These are phyloP conservation scores for Mastomys coucha DNA, from an alignment of 2,113 vertebrate species.

Conservation along the genomic window DNA sequence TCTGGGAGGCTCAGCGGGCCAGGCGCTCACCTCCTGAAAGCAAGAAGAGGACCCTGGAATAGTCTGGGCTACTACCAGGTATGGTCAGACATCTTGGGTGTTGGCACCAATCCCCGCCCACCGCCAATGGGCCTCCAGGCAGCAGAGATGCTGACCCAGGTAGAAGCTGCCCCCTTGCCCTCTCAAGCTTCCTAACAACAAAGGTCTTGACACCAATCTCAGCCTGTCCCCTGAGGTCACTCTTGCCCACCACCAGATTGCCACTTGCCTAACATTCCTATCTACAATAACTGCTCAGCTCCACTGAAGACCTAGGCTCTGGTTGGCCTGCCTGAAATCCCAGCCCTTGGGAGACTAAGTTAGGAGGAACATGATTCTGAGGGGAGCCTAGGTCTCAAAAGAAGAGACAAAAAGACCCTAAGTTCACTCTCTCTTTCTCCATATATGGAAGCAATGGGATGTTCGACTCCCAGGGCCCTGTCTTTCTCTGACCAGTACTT, in stretches of 20 bases:
- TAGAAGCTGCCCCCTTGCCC: not conserved
- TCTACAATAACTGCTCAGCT: not conserved
- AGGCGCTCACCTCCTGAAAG: slow-evolving; percentile 84
- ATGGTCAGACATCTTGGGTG: not conserved
- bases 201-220: not conserved
- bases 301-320: not conserved
- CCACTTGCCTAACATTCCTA: not conserved
- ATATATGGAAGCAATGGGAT: not conserved
- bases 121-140: not conserved
- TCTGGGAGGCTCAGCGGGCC: slow-evolving; percentile 84
- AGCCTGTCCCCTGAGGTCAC: not conserved
- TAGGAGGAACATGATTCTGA: not conserved
- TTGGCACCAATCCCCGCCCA: not conserved
- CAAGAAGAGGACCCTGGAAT: slow-evolving; percentile 29
- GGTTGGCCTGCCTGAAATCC: not conserved
- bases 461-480: not conserved
- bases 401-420: not conserved
- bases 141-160: not conserved
- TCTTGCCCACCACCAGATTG: not conserved
- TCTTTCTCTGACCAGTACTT: not conserved
- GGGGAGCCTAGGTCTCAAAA: not conserved
- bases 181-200: not conserved
- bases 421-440: not conserved
- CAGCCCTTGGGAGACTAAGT: not conserved
- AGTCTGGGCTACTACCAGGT: not conserved